Percentiles rank a stretch among this genome's conserved stretches.
Conservation (phyloP, 2,888 invertebrate genomes). For the Dugesia japonica region DNA sequence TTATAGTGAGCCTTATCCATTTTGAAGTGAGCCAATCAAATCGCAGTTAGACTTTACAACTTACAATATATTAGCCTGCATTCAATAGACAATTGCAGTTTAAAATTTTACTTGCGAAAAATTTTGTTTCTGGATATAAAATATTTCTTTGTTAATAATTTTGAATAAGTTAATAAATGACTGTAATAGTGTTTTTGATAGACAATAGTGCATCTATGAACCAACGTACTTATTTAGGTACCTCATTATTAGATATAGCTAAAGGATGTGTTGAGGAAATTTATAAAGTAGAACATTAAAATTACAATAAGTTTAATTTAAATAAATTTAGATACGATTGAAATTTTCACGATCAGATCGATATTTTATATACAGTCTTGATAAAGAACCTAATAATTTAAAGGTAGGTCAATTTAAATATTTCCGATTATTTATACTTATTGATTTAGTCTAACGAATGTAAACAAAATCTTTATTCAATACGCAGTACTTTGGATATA, state of each 20-base stretch:
- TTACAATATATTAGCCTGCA: slow-evolving; percentile 20
- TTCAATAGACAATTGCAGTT: slow-evolving; percentile 20
- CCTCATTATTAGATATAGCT: slow-evolving; percentile 86
- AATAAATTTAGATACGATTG: slow-evolving; percentile 20
- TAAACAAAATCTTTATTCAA: slow-evolving; percentile 91
- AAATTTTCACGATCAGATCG: slow-evolving; percentile 65
- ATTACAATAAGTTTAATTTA: slow-evolving; percentile 27
- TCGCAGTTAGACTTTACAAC: slow-evolving; percentile 11
- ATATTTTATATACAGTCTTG: slow-evolving; percentile 95
- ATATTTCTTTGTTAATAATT: not conserved
- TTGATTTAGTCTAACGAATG: slow-evolving; percentile 62
- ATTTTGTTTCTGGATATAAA: slow-evolving; percentile 4
- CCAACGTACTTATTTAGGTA: slow-evolving; percentile 83
- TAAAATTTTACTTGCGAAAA: slow-evolving; percentile 16
- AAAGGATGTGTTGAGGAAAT: slow-evolving; percentile 96
- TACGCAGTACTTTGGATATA: slow-evolving; percentile 89
- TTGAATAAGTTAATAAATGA: slow-evolving; percentile 56
- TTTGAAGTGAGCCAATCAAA: not conserved
- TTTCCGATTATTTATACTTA: not conserved
- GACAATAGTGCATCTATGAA: slow-evolving; percentile 99
- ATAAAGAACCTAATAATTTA: slow-evolving; percentile 91
- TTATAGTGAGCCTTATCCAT: slow-evolving; percentile 2
- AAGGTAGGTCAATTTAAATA: slow-evolving; percentile 54
- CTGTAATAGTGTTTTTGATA: slow-evolving; percentile 96
- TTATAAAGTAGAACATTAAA: slow-evolving; percentile 60